Conservation (phyloP, 2,797 vertebrate species). For the Acropternis orthonyx region DNA sequence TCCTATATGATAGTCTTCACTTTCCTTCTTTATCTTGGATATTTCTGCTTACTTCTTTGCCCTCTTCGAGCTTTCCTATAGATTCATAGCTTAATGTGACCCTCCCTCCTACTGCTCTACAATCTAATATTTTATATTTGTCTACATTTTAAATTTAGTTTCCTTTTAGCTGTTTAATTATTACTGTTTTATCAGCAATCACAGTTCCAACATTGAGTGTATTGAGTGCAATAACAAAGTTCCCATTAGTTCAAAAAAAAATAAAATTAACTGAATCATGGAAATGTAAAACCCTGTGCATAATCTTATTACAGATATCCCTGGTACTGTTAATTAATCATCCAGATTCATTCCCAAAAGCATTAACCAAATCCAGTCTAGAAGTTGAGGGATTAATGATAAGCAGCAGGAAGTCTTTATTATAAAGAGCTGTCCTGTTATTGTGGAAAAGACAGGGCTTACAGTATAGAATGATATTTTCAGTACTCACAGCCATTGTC, state of each 20-base stretch:
- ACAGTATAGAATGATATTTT: not conserved
- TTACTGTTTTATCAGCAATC: not conserved
- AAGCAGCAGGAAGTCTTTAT: not conserved
- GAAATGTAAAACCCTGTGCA: not conserved
- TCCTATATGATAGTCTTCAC: not conserved
- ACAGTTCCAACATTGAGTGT: not conserved
- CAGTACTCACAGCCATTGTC: not conserved
- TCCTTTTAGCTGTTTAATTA: not conserved
- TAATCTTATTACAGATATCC: constrained; percentile 59
- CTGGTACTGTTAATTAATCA: constrained; percentile 50
- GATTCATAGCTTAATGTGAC: not conserved
- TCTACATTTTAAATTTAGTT: not conserved
- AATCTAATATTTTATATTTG: not conserved
- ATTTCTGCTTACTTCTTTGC: not conserved
- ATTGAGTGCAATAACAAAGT: not conserved
- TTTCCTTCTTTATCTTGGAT: not conserved
- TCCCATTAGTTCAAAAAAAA: constrained; percentile 2
- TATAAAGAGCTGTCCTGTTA: not conserved
- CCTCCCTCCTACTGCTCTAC: not conserved
- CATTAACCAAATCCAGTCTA: constrained; percentile 49
- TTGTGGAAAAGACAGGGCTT: not conserved
- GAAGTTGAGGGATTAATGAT: constrained; percentile 47
- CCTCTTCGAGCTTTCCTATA: not conserved
- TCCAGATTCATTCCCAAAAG: constrained; percentile 33
- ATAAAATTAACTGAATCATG: not conserved